Base-by-base conservation (phyloP, 2,888 invertebrate species). In the Loripinus fragilis region DNA sequence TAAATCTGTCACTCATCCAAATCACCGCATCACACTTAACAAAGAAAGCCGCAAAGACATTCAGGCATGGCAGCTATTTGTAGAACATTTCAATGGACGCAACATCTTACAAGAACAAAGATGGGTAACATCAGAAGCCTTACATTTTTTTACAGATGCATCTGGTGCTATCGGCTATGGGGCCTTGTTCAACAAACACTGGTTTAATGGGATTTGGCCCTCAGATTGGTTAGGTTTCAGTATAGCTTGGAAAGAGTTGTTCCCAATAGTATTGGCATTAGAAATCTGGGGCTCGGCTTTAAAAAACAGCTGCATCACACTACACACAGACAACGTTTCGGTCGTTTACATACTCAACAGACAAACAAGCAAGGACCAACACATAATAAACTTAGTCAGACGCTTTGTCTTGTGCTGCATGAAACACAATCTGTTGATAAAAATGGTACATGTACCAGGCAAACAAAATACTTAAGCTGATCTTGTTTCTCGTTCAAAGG, bases 161-260 rank as follows among this genome's bases (percentile, higher is more conserved):
- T 30, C 74, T 30, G 60, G 69, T 15, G 23, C 76, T 10, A 20
- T 76, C 41, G 85, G 81, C 15, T 85, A 65, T 73, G 83, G 81
- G 0, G 83, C 79, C n/a, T 71, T 76, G 3, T 81, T 78, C 33
- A 20, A 25, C 10, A 33, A 64, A 8, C 45, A 69, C 20, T 81
- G 81, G 81, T 74, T 81, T 45, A 68, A 60, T 52, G 78, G 82
- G 0, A 15, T 55, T 0, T 85, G 80, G 80, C 74, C 76, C 20
- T 0, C 17, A 15, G 20, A 50, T 8, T 35, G 33, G 52, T 17
- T 38, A 28, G 17, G 5, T 23, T 52, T 50, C 33, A n/a, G 73
- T 38, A 85, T 82, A 12, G 67, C 81, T 23, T 72, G 78, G 55
- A 80, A 80, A 55, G 82, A 80, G 35, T 68, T 82, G 12, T 76